Base-by-base conservation (phyloP, 2,113 vertebrate species). In the Phycodurus eques region DNA sequence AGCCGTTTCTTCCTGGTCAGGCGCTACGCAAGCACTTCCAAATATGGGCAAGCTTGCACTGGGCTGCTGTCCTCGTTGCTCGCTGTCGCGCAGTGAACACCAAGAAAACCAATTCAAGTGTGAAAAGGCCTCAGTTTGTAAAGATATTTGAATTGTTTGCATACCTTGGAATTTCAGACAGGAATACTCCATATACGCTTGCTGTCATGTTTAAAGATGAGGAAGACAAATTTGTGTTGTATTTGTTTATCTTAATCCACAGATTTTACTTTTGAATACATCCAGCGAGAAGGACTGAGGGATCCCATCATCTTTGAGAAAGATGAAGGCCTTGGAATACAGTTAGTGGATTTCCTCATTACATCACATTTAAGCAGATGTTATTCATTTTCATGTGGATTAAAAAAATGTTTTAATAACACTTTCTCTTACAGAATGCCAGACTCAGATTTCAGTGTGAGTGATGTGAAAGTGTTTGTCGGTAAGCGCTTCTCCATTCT, bases 211-310 rank as follows among this genome's bases (percentile, higher is more conserved):
- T 14, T 5, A 61, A 61, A 61, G 12, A 31, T 19, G 59, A 39
- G 2, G 17, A 35, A 61, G 59, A 17, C 59, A 35, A 15, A 61
- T 61, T 8, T 61, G 20, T 8, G 9, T 35, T 67, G 3, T 61
- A 5, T 64, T 9, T 74, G 2, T 82, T 17, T 68, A 17, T 68
- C 12, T 74, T 73, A 0, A 68, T 33, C 82, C 19, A 88, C 53
- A 99, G 98, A 99, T 82, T 98, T 99, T 90, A 99, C 94, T 76
- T 95, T 96, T 87, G 95, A 96, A 72, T 99, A 98, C 87, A 96
- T 99, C 83, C 98, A 99, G 88, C 91, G 94, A 54, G 96, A 96
- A 71, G 98, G 98, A 57, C 94, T 99, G 85, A 92, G 96, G 80
- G 95, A 96, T 20, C 98, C 98, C 27, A 93, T 99, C 74, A 93